A percentile compares a stretch with the other conserved stretches of the same genome.
phyloP scores from a whole-genome alignment of 2,888 invertebrate species.

The Eudemis profundana region DNA sequence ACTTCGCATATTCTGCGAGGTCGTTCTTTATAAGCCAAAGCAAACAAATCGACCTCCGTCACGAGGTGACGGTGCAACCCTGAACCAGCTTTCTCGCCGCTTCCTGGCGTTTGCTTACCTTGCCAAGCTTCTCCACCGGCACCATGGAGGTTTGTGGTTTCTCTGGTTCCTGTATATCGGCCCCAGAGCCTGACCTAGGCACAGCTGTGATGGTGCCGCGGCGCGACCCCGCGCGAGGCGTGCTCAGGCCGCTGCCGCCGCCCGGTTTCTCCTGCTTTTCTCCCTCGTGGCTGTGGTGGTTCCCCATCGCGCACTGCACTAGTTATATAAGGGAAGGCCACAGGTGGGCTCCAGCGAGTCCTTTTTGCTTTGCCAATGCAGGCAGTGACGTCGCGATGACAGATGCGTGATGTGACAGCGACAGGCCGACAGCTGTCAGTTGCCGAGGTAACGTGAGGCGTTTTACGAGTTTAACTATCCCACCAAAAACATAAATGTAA shows the following conservation, averaged over 20 bases:
- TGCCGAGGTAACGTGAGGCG: constrained; percentile 5
- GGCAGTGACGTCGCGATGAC: constrained; percentile 32
- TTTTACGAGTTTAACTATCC: constrained; percentile 31
- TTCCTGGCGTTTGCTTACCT: constrained; percentile 78
- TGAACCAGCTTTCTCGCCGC: constrained; percentile 52
- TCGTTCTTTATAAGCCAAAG: constrained; percentile 33
- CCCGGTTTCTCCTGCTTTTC: constrained; percentile 62
- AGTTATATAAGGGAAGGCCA: constrained; percentile 24
- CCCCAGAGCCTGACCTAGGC: constrained; percentile 87
- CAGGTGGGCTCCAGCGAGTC: constrained; percentile 29
- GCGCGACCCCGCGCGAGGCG: constrained; percentile 73
- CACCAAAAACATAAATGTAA: no score
- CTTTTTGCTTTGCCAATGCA: constrained; percentile 32
- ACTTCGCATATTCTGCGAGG: constrained; percentile 22
- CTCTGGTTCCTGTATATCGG: constrained; percentile 88
- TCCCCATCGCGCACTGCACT: constrained; percentile 63
- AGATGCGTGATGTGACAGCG: constrained; percentile 38
- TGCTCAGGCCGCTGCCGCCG: constrained; percentile 68
- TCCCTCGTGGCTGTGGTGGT: constrained; percentile 71
- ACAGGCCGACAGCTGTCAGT: constrained; percentile 25
- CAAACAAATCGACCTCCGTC: constrained; percentile 32
- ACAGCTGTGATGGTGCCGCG: constrained; percentile 70
- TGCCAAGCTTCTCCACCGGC: constrained; percentile 91
- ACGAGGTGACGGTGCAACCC: constrained; percentile 48
- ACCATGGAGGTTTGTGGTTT: constrained; percentile 86